Evolutionary conservation across 1,140 invertebrate genomes (phyloP).

Genomic region (Drosophila dunni): DNA sequence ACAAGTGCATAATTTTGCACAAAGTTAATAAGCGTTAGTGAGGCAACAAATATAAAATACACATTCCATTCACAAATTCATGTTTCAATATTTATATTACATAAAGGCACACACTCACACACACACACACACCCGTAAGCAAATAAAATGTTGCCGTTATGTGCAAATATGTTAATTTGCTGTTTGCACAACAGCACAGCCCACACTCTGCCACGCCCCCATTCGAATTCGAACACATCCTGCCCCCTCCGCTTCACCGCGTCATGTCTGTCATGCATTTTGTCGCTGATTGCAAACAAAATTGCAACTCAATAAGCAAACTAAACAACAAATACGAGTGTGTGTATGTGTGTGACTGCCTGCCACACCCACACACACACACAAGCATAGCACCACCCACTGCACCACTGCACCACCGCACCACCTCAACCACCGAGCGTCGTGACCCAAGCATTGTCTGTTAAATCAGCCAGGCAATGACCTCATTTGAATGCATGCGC

Average conservation of each 20-base stretch:
- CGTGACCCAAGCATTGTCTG: constrained; percentile 21
- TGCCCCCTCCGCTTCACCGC: neutral
- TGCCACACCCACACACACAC: too few relatives aligned
- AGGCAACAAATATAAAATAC: constrained; percentile 9
- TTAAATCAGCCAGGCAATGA: constrained; percentile 55
- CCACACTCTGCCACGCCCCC: constrained; percentile 15
- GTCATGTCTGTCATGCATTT: constrained; percentile 29
- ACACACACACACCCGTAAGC: constrained; percentile 20
- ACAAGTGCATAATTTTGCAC: constrained; percentile 28
- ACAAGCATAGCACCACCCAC: too few relatives aligned
- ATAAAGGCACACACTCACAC: constrained; percentile 34
- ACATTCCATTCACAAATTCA: constrained; percentile 53
- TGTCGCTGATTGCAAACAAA: constrained; percentile 74
- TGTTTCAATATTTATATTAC: constrained; percentile 73
- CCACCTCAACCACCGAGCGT: neutral
- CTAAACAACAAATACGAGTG: constrained; percentile 68
- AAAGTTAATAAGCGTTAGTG: constrained; percentile 45
- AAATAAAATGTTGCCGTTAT: constrained; percentile 69
- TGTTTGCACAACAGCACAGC: constrained; percentile 62
- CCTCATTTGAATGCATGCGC: constrained; percentile 51
- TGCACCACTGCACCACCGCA: neutral
- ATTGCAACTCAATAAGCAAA: constrained; percentile 79
- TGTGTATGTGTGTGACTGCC: constrained; percentile 8
- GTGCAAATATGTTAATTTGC: constrained; percentile 76
- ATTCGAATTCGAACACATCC: neutral